A percentile compares a stretch with the other conserved stretches of the same genome.
These are phyloP conservation scores for Acanthosepion pharaonis DNA, from an alignment of 2,888 invertebrate genomes.

Conservation along the genomic window DNA sequence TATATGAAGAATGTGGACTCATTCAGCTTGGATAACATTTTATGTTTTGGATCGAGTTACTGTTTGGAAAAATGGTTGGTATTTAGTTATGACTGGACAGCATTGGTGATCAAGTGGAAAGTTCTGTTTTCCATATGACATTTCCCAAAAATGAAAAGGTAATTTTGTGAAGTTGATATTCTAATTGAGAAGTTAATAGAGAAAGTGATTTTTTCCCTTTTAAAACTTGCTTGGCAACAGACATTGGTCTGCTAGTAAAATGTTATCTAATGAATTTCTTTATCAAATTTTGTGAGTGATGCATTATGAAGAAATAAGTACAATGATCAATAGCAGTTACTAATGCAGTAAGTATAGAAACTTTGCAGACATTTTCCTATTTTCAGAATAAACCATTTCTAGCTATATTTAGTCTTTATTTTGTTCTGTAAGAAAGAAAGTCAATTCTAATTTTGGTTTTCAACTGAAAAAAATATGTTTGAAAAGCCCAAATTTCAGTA, in stretches of 20 bases:
- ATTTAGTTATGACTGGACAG: background rate
- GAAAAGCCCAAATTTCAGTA: background rate
- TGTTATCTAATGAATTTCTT: background rate
- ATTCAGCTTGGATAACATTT: background rate
- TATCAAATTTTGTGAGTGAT: background rate
- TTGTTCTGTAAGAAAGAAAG: constrained; percentile 1
- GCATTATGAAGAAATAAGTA: background rate
- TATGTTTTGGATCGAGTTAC: background rate
- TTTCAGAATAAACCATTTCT: background rate
- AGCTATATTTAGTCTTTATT: constrained; percentile 20
- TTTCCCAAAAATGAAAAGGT: background rate
- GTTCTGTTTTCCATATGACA: background rate
- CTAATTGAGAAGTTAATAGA: background rate
- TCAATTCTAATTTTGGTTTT: background rate
- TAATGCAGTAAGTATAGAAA: background rate
- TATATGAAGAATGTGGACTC: background rate
- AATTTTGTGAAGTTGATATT: background rate
- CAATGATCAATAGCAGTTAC: background rate
- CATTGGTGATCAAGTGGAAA: background rate
- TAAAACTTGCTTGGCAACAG: background rate
- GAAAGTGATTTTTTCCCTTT: background rate
- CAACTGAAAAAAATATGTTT: background rate
- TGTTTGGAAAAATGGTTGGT: background rate
- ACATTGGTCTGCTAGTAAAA: background rate
- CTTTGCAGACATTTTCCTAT: background rate